phyloP scores from a whole-genome alignment of 2,888 invertebrate genomes.

The Leptinotarsa peninsularis region DNA sequence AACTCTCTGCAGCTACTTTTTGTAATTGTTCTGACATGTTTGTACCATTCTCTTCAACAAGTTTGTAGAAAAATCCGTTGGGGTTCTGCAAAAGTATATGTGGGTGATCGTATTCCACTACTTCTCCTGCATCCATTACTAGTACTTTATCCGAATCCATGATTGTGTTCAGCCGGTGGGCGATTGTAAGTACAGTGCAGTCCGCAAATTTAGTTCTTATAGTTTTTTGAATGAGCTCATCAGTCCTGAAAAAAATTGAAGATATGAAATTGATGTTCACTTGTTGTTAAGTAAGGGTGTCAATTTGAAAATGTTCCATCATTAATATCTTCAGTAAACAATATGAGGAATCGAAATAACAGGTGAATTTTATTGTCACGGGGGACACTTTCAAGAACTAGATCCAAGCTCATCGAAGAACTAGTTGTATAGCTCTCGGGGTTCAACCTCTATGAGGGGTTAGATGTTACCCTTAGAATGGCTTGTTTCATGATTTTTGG shows the following conservation, averaged over 20 bases:
- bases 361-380: too few species aligned
- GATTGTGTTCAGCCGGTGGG: slow-evolving; percentile 91
- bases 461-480: too few species aligned
- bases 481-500: too few species aligned
- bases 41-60: slow-evolving; percentile 77
- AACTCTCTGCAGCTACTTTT: slow-evolving; percentile 61
- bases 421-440: too few species aligned
- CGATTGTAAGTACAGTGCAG: slow-evolving; percentile 91
- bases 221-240: slow-evolving; percentile 85
- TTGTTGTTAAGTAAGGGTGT: too few species aligned
- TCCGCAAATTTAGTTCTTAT: slow-evolving; percentile 82
- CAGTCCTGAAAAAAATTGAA: slow-evolving; percentile 69
- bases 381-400: too few species aligned
- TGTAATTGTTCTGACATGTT: slow-evolving; percentile 61
- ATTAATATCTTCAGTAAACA: too few species aligned
- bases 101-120: slow-evolving; percentile 84
- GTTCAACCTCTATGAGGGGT: too few species aligned
- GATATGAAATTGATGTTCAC: not conserved
- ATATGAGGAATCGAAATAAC: too few species aligned
- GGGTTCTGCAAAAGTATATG: slow-evolving; percentile 72
- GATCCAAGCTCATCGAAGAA: too few species aligned
- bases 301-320: too few species aligned
- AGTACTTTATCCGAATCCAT: slow-evolving; percentile 92
- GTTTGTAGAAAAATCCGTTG: slow-evolving; percentile 72
- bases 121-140: slow-evolving; percentile 85